These are phyloP conservation scores for Aplocera efformata DNA, from an alignment of 2,888 invertebrate species.

Conservation along the genomic window DNA sequence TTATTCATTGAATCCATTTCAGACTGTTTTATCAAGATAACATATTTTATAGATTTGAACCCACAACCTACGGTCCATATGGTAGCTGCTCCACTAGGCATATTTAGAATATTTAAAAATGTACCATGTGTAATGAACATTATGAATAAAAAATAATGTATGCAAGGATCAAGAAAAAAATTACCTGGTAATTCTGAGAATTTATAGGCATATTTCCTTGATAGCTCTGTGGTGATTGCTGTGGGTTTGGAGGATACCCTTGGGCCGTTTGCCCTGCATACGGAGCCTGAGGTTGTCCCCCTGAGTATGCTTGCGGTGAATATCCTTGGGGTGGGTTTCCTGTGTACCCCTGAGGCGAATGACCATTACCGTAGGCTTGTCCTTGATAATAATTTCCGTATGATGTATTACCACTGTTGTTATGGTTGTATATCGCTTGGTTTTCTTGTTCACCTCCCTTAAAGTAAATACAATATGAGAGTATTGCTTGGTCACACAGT, in stretches of 20 bases:
- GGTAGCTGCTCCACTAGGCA: too few species aligned
- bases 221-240: slow-evolving; percentile 66
- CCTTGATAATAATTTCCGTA: slow-evolving; percentile 75
- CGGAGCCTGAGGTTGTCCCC: slow-evolving; percentile 51
- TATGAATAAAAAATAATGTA: too few species aligned
- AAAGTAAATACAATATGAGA: slow-evolving; percentile 17
- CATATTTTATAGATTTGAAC: too few species aligned
- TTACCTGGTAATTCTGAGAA: slow-evolving; percentile 78
- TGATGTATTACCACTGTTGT: slow-evolving; percentile 59
- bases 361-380: slow-evolving; percentile 71
- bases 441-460: slow-evolving; percentile 75
- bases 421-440: slow-evolving; percentile 69
- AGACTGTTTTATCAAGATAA: too few species aligned
- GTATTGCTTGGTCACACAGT: background rate
- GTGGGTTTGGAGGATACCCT: slow-evolving; percentile 65
- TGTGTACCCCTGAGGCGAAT: slow-evolving; percentile 69
- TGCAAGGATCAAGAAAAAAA: too few species aligned
- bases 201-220: slow-evolving; percentile 69
- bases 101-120: too few species aligned
- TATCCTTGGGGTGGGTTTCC: slow-evolving; percentile 65
- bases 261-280: slow-evolving; percentile 62
- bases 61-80: too few species aligned
- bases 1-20: too few species aligned
- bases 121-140: too few species aligned
- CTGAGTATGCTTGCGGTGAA: slow-evolving; percentile 62